Conservation (phyloP, 1,140 invertebrate species). For the Sitophilus oryzae region DNA sequence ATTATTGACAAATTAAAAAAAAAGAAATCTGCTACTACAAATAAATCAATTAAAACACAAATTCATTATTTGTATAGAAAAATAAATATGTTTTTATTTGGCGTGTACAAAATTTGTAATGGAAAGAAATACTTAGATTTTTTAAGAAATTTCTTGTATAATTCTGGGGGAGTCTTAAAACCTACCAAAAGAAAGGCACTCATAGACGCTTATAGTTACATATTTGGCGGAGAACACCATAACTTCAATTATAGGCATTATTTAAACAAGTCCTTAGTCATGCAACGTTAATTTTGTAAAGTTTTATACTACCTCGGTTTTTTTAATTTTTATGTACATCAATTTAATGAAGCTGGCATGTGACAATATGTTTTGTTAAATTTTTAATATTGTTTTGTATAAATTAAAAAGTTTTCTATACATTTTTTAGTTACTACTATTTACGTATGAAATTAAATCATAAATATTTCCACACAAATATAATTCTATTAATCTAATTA, state of each 20-base stretch:
- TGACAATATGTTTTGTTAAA: too few species aligned
- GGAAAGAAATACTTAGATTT: conserved; percentile 15
- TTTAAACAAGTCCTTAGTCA: too few species aligned
- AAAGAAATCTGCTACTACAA: conserved; percentile 4
- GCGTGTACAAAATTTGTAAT: conserved; percentile 6
- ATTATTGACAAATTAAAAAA: conserved; percentile 11
- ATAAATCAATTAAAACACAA: conserved; percentile 7
- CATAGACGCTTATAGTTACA: conserved; percentile 21
- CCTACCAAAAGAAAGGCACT: conserved; percentile 7
- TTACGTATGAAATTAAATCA: too few species aligned
- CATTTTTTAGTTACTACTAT: too few species aligned
- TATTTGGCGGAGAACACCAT: conserved; percentile 23
- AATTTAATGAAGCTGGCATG: too few species aligned
- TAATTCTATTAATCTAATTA: too few species aligned
- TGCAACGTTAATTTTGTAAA: too few species aligned
- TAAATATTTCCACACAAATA: too few species aligned
- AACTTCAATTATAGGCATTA: conserved; percentile 20
- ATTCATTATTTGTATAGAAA: conserved; percentile 15
- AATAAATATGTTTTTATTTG: conserved; percentile 27
- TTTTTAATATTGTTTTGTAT: too few species aligned
- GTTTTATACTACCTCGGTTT: too few species aligned
- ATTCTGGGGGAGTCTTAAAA: not conserved
- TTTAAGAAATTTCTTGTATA: conserved; percentile 18
- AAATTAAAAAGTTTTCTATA: too few species aligned
- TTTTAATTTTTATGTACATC: too few species aligned